These are phyloP conservation scores for Eriosoma lanigerum DNA, from an alignment of 1,140 invertebrate species.

Conservation along the genomic window DNA sequence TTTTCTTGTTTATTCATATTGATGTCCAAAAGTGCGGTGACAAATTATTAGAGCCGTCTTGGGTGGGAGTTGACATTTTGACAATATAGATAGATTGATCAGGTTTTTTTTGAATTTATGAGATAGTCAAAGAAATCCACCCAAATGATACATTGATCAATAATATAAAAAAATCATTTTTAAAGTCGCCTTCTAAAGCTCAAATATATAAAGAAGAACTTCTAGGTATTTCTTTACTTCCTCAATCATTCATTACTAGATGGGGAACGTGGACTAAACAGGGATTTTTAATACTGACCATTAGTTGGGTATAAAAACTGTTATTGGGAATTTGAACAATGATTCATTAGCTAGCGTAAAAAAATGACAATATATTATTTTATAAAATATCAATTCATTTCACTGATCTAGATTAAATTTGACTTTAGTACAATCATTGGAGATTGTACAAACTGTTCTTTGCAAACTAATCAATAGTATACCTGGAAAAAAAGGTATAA, in stretches of 20 bases:
- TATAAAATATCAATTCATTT: neutral
- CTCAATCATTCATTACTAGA: constrained; percentile 32
- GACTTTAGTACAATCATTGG: constrained; percentile 1
- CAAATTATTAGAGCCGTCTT: no score
- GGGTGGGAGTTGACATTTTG: no score
- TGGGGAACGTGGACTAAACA: constrained; percentile 19
- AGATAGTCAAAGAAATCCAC: neutral
- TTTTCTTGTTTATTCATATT: no score
- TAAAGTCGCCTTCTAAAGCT: constrained; percentile 8
- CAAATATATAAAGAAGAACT: constrained; percentile 23
- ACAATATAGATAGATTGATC: no score
- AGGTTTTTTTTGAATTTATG: no score
- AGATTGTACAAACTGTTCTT: constrained; percentile 6
- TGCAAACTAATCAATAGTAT: neutral
- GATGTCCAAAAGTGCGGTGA: no score
- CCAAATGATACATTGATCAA: neutral
- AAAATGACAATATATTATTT: neutral
- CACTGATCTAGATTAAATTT: neutral
- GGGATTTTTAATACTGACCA: constrained; percentile 6
- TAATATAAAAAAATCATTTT: constrained; percentile 37
- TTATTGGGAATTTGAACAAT: neutral
- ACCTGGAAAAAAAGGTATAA: neutral
- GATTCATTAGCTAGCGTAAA: neutral
- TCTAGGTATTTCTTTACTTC: neutral
- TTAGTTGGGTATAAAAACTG: constrained; percentile 3